These are phyloP conservation scores for Hipposideros larvatus DNA, from an alignment of 2,797 vertebrate genomes.

Conservation along the genomic window DNA sequence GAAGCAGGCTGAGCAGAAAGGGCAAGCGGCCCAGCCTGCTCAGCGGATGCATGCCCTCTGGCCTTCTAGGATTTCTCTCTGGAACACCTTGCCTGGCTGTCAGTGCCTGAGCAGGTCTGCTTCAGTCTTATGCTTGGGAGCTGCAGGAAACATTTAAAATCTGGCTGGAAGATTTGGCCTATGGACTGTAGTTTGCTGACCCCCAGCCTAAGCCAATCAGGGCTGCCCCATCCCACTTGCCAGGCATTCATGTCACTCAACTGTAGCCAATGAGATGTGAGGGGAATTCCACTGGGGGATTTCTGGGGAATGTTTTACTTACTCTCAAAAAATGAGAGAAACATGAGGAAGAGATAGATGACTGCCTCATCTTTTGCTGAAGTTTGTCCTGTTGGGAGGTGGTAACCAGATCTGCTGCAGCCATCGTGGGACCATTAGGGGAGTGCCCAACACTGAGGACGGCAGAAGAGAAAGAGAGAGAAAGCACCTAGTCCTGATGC, in stretches of 20 bases:
- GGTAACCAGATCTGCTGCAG: not conserved
- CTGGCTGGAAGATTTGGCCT: not conserved
- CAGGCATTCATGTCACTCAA: not conserved
- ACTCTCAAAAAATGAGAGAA: not conserved
- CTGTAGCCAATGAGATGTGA: not conserved
- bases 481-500: not conserved
- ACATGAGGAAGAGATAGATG: not conserved
- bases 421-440: not conserved
- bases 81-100: not conserved
- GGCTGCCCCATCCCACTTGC: not conserved
- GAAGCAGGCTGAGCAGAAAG: not conserved
- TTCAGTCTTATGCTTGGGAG: not conserved
- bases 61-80: conserved; percentile 54
- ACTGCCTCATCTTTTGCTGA: not conserved
- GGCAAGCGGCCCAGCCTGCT: not conserved
- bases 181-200: not conserved
- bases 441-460: not conserved
- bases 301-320: not conserved
- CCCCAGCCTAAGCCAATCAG: not conserved
- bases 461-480: too few relatives aligned
- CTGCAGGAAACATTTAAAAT: not conserved
- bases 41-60: conserved; percentile 45
- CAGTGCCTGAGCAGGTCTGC: not conserved
- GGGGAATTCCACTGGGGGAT: not conserved
- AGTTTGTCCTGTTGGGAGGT: not conserved